These are phyloP conservation scores for Tylochromis polylepis DNA, from an alignment of 2,113 vertebrate genomes.

Conservation along the genomic window DNA sequence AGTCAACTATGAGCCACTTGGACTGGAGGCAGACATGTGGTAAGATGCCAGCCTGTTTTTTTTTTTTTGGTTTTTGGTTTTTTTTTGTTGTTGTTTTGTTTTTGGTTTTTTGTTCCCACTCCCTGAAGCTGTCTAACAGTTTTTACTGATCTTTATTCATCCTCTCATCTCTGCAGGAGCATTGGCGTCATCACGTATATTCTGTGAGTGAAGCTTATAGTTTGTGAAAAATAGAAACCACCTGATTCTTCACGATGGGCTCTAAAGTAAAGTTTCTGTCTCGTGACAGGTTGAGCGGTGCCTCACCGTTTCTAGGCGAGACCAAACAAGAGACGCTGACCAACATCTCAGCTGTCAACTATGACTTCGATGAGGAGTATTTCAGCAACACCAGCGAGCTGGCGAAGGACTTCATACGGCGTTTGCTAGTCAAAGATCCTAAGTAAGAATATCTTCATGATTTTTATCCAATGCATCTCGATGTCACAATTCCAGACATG, in stretches of 20 bases:
- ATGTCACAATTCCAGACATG: neutral
- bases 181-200: constrained; percentile 97
- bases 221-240: neutral
- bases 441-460: constrained; percentile 76
- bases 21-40: constrained; percentile 97
- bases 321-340: constrained; percentile 97
- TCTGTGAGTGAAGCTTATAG: constrained; percentile 78
- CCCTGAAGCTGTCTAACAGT: neutral
- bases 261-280: neutral
- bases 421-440: constrained; percentile 92
- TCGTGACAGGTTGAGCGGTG: constrained; percentile 82
- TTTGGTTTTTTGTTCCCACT: no score
- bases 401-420: constrained; percentile 96
- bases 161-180: constrained; percentile 76
- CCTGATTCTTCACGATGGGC: neutral
- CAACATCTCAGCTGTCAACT: constrained; percentile 95
- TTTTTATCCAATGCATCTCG: neutral
- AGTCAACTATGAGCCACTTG: constrained; percentile 95
- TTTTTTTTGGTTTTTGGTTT: neutral
- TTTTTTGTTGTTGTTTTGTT: no score
- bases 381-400: constrained; percentile 96
- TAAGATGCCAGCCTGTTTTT: constrained; percentile 67
- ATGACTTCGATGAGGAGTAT: constrained; percentile 96
- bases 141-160: constrained; percentile 16
- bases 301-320: constrained; percentile 92